Percentiles rank a stretch among this genome's conserved stretches.
These are phyloP conservation scores for Enteromius radiatus DNA, from an alignment of 2,797 vertebrate species.

Conservation along the genomic window DNA sequence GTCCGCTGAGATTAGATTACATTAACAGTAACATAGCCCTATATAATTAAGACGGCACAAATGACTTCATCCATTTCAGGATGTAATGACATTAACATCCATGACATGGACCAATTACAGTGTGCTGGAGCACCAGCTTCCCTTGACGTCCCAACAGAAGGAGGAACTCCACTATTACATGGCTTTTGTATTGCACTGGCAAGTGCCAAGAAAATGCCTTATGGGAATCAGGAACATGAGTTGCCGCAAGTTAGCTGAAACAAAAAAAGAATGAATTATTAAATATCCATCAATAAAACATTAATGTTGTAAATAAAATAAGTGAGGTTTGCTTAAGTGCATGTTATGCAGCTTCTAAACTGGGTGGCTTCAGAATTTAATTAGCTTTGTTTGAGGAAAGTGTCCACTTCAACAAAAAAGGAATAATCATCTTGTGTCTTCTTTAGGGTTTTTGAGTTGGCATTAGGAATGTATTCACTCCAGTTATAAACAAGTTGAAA, in stretches of 20 bases:
- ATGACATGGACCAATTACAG: slow-evolving; percentile 46
- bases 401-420: slow-evolving; percentile 11
- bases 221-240: slow-evolving; percentile 26
- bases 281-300: slow-evolving; percentile 65
- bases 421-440: not conserved
- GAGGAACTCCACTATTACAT: slow-evolving; percentile 15
- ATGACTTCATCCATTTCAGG: slow-evolving; percentile 21
- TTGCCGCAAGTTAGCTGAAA: slow-evolving; percentile 41
- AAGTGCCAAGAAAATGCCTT: slow-evolving; percentile 33
- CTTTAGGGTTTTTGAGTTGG: not conserved
- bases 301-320: slow-evolving; percentile 57
- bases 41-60: slow-evolving; percentile 37
- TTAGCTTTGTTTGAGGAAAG: not conserved
- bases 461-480: not conserved
- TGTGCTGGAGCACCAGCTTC: slow-evolving; percentile 24
- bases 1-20: slow-evolving; percentile 36
- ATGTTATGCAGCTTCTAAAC: slow-evolving; percentile 36
- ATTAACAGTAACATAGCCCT: slow-evolving; percentile 32
- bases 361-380: slow-evolving; percentile 25
- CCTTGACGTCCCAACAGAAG: slow-evolving; percentile 28
- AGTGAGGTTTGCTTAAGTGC: slow-evolving; percentile 38
- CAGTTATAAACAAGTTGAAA: not conserved
- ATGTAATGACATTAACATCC: slow-evolving; percentile 54
- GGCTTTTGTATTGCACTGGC: slow-evolving; percentile 1
- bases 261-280: slow-evolving; percentile 59